Conservation (phyloP, 2,888 invertebrate species). For the Clepsis dumicolana region DNA sequence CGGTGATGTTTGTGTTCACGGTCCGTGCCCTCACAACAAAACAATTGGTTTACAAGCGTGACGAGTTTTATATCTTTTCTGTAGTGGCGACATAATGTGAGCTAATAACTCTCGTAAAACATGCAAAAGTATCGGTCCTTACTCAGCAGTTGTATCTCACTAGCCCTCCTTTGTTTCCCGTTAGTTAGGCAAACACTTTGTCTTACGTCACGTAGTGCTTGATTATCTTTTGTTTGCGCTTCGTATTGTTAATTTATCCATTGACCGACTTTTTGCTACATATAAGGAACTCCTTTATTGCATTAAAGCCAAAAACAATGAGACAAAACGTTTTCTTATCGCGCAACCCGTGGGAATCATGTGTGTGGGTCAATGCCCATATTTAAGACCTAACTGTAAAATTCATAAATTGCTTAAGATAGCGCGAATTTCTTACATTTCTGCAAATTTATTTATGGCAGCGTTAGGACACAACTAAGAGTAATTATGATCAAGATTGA, state of each 20-base stretch:
- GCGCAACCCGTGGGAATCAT: conserved; percentile 38
- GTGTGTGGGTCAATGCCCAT: conserved; percentile 42
- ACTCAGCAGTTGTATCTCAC: conserved; percentile 25
- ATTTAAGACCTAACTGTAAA: conserved; percentile 40
- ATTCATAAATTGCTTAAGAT: conserved; percentile 30
- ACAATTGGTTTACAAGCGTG: neutral
- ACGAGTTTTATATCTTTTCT: neutral
- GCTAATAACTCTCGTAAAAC: neutral
- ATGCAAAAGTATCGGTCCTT: conserved; percentile 8
- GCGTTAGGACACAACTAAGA: conserved; percentile 9
- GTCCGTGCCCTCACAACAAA: neutral
- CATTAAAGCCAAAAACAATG: conserved; percentile 49
- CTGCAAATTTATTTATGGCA: conserved; percentile 20
- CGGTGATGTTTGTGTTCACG: conserved; percentile 5
- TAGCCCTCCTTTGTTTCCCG: conserved; percentile 51
- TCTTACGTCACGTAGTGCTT: conserved; percentile 54
- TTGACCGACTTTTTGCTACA: conserved; percentile 69
- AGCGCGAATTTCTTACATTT: conserved; percentile 24
- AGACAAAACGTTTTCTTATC: conserved; percentile 44
- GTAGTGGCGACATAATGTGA: neutral
- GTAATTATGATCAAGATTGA: conserved; percentile 26
- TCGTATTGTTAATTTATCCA: conserved; percentile 70
- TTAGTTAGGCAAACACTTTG: conserved; percentile 49
- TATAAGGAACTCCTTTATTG: conserved; percentile 50
- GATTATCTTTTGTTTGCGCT: conserved; percentile 71